Base-by-base conservation (phyloP, 1,140 invertebrate genomes). In the Popillia japonica region DNA sequence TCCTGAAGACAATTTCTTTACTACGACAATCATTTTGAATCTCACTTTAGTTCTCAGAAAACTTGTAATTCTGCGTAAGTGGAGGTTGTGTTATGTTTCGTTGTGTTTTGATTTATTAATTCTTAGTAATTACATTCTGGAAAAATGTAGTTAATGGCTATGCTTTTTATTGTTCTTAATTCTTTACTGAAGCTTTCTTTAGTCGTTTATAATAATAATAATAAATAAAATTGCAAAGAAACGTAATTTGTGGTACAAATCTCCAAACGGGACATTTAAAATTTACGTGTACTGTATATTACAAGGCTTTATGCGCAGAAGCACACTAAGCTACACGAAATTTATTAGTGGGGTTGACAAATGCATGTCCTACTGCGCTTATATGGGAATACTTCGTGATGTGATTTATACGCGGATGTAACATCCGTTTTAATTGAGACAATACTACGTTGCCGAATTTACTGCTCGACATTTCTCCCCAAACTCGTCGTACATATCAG, bases 311-410 rank as follows among this genome's bases (percentile, higher is more conserved):
- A 34, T 34, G 27, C 17, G 48, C 14, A 55, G 7, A 55, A 17
- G 48, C 14, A 44, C 14, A 4, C 7, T 14, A 14, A 14, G 8
- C 42, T 44, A 0, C 42, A 55, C 48, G 17, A 55, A 55, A 55
- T 55, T 55, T 55, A 55, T 55, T 55, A 55, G 11, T 17, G 14
- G 14, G 48, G 48, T 55, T 55, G 48, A 55, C 48, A 55, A 55
- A 55, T 55, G 17, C 48, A 55, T 17, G 48, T 55, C 48, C 11
- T 55, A 55, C 14, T n/a, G 48, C 17, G 14, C 17, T 55, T 55
- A 55, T 55, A n/a, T 55, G 48, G 48, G 48, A 55, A 55, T 55
- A 55, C 17, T n/a, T 55, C 48, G 48, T 55, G 48, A 55, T 55
- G 48, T 55, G 48, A 55, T 55, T 55, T 55, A 55, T n/a, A 55